These are phyloP conservation scores for Deilephila elpenor DNA, from an alignment of 2,888 invertebrate species.

Conservation along the genomic window DNA sequence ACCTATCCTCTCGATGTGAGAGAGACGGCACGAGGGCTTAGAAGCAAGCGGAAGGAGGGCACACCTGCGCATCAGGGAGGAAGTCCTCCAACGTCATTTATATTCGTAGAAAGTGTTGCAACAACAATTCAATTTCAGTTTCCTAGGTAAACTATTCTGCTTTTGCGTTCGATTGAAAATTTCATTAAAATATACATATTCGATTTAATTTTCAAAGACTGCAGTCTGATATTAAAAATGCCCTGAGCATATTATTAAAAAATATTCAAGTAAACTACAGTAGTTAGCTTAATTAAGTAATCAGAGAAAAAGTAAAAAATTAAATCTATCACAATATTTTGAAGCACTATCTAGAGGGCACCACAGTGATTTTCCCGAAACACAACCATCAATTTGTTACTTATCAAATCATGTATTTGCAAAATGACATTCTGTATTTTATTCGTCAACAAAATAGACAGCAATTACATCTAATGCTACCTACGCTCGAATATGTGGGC, in stretches of 20 bases:
- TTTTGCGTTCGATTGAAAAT: not conserved
- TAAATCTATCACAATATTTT: no score
- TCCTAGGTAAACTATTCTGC: not conserved
- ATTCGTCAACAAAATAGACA: not conserved
- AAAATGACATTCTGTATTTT: not conserved
- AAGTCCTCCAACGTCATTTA: not conserved
- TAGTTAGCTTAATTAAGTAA: no score
- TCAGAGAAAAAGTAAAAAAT: no score
- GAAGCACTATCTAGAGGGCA: no score
- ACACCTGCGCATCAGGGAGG: not conserved
- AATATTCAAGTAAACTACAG: no score
- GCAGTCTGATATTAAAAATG: not conserved
- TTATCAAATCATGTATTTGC: no score
- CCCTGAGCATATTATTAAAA: no score
- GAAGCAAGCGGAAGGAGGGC: constrained; percentile 24
- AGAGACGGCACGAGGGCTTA: constrained; percentile 39
- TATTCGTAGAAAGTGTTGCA: not conserved
- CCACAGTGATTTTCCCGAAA: no score
- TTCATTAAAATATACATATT: not conserved
- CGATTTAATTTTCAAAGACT: not conserved
- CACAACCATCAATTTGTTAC: no score
- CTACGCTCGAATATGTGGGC: constrained; percentile 2
- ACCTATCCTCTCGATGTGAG: constrained; percentile 55
- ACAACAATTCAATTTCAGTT: constrained; percentile 2
- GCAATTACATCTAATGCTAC: not conserved